Evolutionary conservation across 1,140 invertebrate species (phyloP).

Genomic region (Piezodorus guildinii): DNA sequence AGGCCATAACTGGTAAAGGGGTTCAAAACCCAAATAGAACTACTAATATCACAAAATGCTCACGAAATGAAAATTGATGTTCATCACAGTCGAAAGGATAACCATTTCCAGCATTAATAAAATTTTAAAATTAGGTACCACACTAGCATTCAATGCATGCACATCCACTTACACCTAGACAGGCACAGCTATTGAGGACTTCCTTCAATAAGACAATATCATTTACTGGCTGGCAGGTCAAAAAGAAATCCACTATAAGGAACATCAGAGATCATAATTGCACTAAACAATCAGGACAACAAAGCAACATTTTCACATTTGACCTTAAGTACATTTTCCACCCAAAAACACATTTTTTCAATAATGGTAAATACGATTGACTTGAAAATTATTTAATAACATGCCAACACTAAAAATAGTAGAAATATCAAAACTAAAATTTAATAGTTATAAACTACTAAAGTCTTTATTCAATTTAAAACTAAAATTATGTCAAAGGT

Average conservation of each 20-base stretch:
- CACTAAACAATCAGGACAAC: constrained; percentile 3
- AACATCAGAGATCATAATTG: constrained; percentile 14
- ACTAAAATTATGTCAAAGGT: no score
- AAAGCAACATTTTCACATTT: not conserved
- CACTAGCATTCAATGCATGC: not conserved
- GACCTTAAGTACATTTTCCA: constrained; percentile 1
- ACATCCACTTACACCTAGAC: no score
- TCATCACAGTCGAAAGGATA: constrained; percentile 2
- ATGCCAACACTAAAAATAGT: no score
- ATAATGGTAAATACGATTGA: not conserved
- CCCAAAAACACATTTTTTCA: constrained; percentile 1
- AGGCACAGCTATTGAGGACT: not conserved
- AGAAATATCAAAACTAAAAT: no score
- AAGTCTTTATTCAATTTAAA: no score
- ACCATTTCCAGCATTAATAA: constrained; percentile 9
- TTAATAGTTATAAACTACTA: no score
- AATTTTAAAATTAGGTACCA: not conserved
- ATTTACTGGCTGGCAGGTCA: not conserved
- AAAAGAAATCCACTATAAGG: constrained; percentile 11
- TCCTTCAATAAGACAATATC: not conserved
- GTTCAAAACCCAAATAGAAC: not conserved
- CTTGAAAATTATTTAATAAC: no score
- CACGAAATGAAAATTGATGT: constrained; percentile 13
- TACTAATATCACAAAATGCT: constrained; percentile 4
- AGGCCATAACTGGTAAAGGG: constrained; percentile 5